phyloP scores from a whole-genome alignment of 2,797 vertebrate species.

The Scolopax bukidnonensis region DNA sequence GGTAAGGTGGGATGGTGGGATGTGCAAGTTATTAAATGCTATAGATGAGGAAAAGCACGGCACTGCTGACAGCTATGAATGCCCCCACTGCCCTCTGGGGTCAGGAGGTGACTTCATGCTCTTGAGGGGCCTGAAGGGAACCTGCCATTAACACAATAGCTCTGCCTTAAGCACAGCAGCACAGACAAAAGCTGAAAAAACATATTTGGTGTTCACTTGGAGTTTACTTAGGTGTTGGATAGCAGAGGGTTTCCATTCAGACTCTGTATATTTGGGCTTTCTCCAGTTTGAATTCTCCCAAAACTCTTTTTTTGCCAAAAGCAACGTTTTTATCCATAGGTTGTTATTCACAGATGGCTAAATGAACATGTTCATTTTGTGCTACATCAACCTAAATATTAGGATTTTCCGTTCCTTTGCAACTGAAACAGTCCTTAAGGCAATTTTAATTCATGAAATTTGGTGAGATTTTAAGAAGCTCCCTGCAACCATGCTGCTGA shows the following conservation, averaged over 20 bases:
- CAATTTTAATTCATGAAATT: neutral
- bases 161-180: neutral
- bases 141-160: slow-evolving; percentile 28
- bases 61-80: neutral
- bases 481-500: neutral
- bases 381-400: neutral
- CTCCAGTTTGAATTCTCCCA: neutral
- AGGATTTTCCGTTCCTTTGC: neutral
- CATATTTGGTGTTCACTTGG: neutral
- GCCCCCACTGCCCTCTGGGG: neutral
- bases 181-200: slow-evolving; percentile 61
- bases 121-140: slow-evolving; percentile 15
- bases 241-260: neutral
- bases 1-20: neutral
- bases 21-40: neutral
- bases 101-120: slow-evolving; percentile 37
- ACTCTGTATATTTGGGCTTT: neutral
- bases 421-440: neutral
- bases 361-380: neutral
- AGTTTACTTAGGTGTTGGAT: slow-evolving; percentile 24
- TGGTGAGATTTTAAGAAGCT: neutral
- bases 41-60: neutral
- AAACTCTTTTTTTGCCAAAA: neutral
- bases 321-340: neutral
- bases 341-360: neutral